phyloP scores from a whole-genome alignment of 2,888 invertebrate species.

The Hetaerina titia region DNA sequence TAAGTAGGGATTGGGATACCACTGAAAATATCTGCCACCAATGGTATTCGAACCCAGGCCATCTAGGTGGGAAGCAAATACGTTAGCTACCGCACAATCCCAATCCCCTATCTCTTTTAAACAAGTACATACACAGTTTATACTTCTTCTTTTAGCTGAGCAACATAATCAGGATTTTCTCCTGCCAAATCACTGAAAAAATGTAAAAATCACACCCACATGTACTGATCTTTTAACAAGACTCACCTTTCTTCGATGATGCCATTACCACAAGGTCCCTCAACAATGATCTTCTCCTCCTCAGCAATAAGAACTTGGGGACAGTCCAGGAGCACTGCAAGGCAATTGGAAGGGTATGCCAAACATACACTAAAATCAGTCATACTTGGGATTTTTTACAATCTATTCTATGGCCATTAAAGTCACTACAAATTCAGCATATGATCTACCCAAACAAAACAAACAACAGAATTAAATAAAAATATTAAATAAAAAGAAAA shows the following conservation, averaged over 20 bases:
- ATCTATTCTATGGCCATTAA: neutral
- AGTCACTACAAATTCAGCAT: neutral
- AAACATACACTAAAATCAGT: neutral
- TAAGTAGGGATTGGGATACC: too few species aligned
- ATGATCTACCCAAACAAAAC: neutral
- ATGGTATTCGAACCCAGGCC: too few species aligned
- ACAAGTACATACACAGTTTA: too few species aligned
- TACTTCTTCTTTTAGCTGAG: too few species aligned
- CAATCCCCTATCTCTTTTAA: too few species aligned
- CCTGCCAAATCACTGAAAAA: too few species aligned
- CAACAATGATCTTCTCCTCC: conserved; percentile 80
- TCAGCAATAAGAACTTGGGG: conserved; percentile 79
- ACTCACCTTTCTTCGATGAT: conserved; percentile 79
- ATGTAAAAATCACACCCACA: too few species aligned
- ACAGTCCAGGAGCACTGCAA: conserved; percentile 72
- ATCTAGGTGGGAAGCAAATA: too few species aligned
- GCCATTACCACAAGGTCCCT: conserved; percentile 77
- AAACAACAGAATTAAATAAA: neutral
- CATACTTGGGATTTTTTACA: neutral
- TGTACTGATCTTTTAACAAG: too few species aligned
- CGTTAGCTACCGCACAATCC: too few species aligned
- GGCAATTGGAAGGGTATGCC: conserved; percentile 17
- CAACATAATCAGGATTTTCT: too few species aligned
- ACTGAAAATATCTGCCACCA: too few species aligned
- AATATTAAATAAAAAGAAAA: neutral